These are phyloP conservation scores for Sylvilagus bachmani DNA, from an alignment of 2,113 vertebrate genomes.

Conservation along the genomic window DNA sequence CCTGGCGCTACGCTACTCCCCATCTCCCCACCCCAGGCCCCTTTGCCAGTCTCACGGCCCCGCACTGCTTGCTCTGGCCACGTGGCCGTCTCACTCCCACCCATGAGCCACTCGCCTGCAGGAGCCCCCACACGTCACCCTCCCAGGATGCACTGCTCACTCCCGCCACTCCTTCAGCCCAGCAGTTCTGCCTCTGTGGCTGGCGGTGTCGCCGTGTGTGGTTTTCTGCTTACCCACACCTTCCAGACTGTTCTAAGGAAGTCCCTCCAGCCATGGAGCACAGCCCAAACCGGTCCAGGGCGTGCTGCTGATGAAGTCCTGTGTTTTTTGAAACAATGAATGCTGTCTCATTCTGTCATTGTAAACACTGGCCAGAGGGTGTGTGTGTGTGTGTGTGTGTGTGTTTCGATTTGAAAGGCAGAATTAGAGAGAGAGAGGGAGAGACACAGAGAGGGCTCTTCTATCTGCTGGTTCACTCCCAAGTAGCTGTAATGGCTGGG, in stretches of 20 bases:
- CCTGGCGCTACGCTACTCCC: neutral
- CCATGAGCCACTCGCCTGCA: neutral
- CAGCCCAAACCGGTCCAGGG: neutral
- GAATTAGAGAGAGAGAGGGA: too few species aligned
- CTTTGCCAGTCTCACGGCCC: too few species aligned
- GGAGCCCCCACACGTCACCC: neutral
- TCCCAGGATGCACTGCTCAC: neutral
- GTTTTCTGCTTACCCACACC: neutral
- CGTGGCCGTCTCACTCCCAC: too few species aligned
- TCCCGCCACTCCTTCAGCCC: neutral
- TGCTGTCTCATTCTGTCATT: neutral
- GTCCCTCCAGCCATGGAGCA: neutral
- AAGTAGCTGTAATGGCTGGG: too few species aligned
- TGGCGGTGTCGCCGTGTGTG: neutral
- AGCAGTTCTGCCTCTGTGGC: neutral
- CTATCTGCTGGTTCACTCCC: too few species aligned
- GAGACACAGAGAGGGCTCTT: too few species aligned
- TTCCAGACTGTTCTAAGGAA: neutral
- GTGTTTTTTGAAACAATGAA: neutral
- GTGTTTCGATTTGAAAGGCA: too few species aligned
- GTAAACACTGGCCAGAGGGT: too few species aligned
- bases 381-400: too few species aligned
- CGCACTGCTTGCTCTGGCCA: too few species aligned
- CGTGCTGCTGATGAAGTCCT: slow-evolving; percentile 14
- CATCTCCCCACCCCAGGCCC: neutral